Evolutionary conservation across 2,797 vertebrate species (phyloP), one percentile per base, ranked within the genome.

Genomic region (Sparidentex hasta): DNA sequence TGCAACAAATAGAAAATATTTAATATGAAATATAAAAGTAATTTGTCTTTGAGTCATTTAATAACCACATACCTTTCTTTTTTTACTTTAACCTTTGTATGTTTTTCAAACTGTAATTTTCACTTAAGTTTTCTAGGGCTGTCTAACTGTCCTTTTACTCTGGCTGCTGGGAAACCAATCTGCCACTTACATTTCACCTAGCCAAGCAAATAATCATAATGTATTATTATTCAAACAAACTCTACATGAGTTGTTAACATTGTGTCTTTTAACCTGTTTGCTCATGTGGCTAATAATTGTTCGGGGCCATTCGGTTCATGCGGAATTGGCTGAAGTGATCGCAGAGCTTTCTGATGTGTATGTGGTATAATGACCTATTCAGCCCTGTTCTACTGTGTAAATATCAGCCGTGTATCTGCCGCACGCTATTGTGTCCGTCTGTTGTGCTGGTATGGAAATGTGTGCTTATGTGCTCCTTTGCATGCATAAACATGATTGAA

Each of bases 371-470:
- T 92, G 91, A 94, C 92, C 92, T 94, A 93, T 94, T 93, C 88
- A 85, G 81, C 69, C 74, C 71, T 27, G 78, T 76, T 89, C 85
- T 73, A 89, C 80, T 87, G 66, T 78, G 82, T 86, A 92, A 93
- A 94, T 94, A 95, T 94, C 92, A 94, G 78, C 78, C 54, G 65
- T 92, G 92, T 95, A 94, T 95, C 92, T 89, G 78, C 43, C 7
- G 70, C 75, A 66, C 33, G 81, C 87, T 55, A 85, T 90, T 93
- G 88, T 93, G 84, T 90, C 70, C 3, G 25, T 78, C 76, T 84
- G 88, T 89, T 87, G 67, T 86, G 86, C 76, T 29, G 48, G 74
- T 88, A 92, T 93, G 92, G 87, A 93, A 93, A 95, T 88, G 78
- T 84, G 74, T 3, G 78, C 87, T 74, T 80, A 82, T 84, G 85